phyloP scores from a whole-genome alignment of 2,888 invertebrate species.

The Zeuzera pyrina region DNA sequence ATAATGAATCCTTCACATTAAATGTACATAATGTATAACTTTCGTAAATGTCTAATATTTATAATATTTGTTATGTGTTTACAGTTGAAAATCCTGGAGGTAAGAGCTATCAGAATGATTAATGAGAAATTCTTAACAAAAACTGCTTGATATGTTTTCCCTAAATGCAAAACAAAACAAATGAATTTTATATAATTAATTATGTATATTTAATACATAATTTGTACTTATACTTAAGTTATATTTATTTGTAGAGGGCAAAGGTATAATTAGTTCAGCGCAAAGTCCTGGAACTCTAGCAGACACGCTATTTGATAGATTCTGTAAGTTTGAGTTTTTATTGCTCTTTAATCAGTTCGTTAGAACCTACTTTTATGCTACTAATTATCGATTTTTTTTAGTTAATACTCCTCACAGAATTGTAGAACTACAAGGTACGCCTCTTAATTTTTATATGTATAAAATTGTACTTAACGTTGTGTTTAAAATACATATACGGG shows the following conservation, averaged over 20 bases:
- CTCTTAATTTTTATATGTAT: too few species aligned
- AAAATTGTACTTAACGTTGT: too few species aligned
- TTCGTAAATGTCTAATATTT: background rate
- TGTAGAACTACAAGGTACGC: too few species aligned
- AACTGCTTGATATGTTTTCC: too few species aligned
- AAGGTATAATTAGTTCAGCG: conserved; percentile 41
- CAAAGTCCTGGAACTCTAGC: conserved; percentile 32
- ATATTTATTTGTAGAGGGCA: conserved; percentile 28
- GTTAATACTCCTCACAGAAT: too few species aligned
- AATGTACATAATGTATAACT: background rate
- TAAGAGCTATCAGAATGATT: too few species aligned
- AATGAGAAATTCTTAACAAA: too few species aligned
- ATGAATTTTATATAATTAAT: conserved; percentile 1
- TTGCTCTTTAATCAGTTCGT: too few species aligned
- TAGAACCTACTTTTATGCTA: too few species aligned
- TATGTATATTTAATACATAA: background rate
- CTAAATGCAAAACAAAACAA: too few species aligned
- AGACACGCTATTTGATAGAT: conserved; percentile 38
- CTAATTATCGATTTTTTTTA: too few species aligned
- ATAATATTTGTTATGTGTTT: conserved; percentile 9
- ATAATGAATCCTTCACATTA: background rate
- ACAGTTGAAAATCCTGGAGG: conserved; percentile 29
- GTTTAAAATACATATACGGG: too few species aligned
- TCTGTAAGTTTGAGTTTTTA: conserved; percentile 33
- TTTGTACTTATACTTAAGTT: background rate